phyloP scores from a whole-genome alignment of 2,113 vertebrate species.

The Laticauda colubrina region DNA sequence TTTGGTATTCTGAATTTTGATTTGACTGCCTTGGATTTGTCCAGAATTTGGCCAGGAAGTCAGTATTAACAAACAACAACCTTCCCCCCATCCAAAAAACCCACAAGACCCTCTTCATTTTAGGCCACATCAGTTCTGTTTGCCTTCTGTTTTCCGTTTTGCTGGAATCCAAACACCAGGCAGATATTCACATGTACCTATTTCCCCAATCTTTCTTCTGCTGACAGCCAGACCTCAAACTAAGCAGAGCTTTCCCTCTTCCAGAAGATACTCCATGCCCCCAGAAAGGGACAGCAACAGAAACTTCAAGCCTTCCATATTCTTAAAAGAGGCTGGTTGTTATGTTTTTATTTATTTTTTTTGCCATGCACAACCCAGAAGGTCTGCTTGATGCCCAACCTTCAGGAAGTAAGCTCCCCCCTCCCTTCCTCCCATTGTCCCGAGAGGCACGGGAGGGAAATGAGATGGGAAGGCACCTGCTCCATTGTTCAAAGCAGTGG shows the following conservation, averaged over 20 bases:
- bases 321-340: neutral
- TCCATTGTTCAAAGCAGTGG: neutral
- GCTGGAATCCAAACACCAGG: neutral
- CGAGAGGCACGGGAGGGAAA: accelerated
- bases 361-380: neutral
- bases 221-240: neutral
- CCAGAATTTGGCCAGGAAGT: neutral
- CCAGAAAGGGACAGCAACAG: neutral
- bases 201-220: neutral
- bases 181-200: neutral
- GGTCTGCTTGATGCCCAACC: neutral
- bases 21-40: neutral
- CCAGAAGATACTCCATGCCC: neutral
- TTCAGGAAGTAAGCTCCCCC: neutral
- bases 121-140: neutral
- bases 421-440: neutral
- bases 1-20: neutral
- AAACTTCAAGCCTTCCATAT: neutral
- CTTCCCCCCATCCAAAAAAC: accelerated
- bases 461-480: neutral
- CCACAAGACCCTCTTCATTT: neutral
- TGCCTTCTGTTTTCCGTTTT: neutral
- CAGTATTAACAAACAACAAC: neutral
- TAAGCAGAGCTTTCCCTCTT: neutral
- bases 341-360: neutral